Base-by-base conservation (phyloP, 2,888 invertebrate genomes). In the Caenorhabditis sp. region DNA sequence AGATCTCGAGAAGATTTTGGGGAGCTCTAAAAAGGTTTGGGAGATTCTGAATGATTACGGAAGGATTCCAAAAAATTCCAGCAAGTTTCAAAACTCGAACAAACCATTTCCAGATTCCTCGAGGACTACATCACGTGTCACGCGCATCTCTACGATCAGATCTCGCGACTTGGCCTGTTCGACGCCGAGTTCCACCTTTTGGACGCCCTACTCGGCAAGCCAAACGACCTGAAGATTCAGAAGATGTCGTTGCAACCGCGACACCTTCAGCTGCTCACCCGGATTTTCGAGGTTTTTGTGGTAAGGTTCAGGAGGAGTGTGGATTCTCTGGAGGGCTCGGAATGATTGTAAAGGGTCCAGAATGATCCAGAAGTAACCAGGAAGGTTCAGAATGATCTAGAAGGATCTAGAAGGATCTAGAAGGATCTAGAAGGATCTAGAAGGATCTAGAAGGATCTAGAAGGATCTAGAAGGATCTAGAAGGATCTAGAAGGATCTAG, bases 181-280 rank as follows among this genome's bases (percentile, higher is more conserved):
- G 75, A 79, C 7, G 58, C 83, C 4, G 51, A 72, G 51, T 70
- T 83, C 24, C 66, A 70, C 38, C 59, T 83, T 38, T 28, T 83
- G n/a, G 70, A 69, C 26, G 58, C 70, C 0, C 38, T 75, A 6
- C 19, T 80, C 2, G 80, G 80, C 35, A 80, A 64, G 51, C 59
- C 69, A 12, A 54, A 51, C 5, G 54, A 56, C n/a, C 14, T 16
- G n/a, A 54, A 28, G 10, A 70, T 77, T 16, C 35, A 63, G 41
- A 69, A 70, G 56, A 38, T 26, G n/a, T 12, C 63, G 7, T 6
- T 59, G 4, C 56, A 22, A 31, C 56, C 74, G 4, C n/a, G 79
- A 28, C 61, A 61, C 24, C 74, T 63, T 3, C 82, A 79, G 61
- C 16, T 82, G 26, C 56, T 82, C 8, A 44, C 38, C 3, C 31